Evolutionary conservation across 2,113 vertebrate species (phyloP), one percentile per base, ranked within the genome.

Genomic region (Coptodon rendalli): DNA sequence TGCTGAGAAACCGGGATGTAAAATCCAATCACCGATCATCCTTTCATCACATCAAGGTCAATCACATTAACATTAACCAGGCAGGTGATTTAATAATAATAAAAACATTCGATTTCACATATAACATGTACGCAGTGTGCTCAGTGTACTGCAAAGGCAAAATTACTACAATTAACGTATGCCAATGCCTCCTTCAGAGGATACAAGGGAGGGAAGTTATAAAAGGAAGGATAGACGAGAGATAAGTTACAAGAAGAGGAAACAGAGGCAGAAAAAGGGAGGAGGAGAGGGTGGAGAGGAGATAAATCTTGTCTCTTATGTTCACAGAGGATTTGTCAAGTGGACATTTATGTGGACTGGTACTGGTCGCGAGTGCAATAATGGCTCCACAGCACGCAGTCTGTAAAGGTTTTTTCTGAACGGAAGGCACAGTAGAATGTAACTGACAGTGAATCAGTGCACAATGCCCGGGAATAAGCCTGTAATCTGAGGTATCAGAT

Each of bases 401-500:
- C 89, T 91, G 78, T 66, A 87, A 93, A 73, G 85, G 48, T 50
- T 52, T 31, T 31, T 16, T 81, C 54, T 27, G 38, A 79, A 81
- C 73, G 24, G 31, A 85, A 27, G 9, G 31, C 9, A 29, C 78
- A 56, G 71, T 61, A 27, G 66, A 82, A 85, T 2, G n/a, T 90
- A 87, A 91, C 80, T 89, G 93, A 93, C 94, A 93, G 93, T 80
- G 73, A 82, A 87, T 84, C 48, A 17, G 84, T 4, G n/a, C 59
- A 91, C 83, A 87, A 71, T 87, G 86, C 80, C 81, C 13, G 76
- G 54, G 87, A 93, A 90, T 91, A 91, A 94, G 87, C 82, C 36
- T 86, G 89, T 95, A 95, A 95, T 96, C 91, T 87, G 80, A 34
- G 76, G 93, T 94, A 92, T 95, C 91, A 6, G 81, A 90, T 95